Evolutionary conservation across 2,797 vertebrate species (phyloP).

Genomic region (Triplophysa yarkandensis): DNA sequence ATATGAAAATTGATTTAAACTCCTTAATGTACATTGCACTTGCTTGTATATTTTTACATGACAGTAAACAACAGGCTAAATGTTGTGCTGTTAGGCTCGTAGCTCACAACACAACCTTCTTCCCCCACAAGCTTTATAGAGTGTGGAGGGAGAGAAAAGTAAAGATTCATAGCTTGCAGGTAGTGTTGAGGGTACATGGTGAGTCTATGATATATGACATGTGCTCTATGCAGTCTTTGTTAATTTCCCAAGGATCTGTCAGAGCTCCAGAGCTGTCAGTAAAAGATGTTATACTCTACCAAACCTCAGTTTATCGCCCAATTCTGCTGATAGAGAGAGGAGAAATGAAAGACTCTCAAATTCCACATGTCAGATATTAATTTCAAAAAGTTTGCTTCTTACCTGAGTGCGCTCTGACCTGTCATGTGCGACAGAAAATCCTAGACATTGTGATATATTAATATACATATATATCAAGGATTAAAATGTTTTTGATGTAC

Average conservation of each 20-base stretch:
- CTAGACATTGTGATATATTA: background rate
- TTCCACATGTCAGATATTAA: background rate
- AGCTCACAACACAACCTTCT: conserved; percentile 49
- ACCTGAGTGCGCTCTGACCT: background rate
- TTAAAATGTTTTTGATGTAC: background rate
- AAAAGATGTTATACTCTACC: conserved; percentile 71
- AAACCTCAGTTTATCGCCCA: conserved; percentile 74
- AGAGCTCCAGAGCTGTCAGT: conserved; percentile 70
- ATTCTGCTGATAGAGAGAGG: conserved; percentile 58
- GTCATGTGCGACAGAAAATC: background rate
- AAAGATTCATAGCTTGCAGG: conserved; percentile 80
- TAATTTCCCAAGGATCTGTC: conserved; percentile 79
- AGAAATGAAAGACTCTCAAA: conserved; percentile 26
- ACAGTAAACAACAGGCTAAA: conserved; percentile 71
- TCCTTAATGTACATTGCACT: conserved; percentile 52
- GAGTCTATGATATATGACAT: conserved; percentile 83
- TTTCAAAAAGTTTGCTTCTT: background rate
- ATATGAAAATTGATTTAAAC: conserved; percentile 59
- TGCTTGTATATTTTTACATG: conserved; percentile 54
- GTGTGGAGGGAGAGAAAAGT: conserved; percentile 72
- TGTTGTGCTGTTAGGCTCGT: conserved; percentile 71
- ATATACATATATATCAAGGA: background rate
- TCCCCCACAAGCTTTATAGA: conserved; percentile 51
- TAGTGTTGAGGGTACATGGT: conserved; percentile 76
- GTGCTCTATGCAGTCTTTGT: conserved; percentile 78